phyloP scores from a whole-genome alignment of 2,888 invertebrate species.

The Gnatocerus cornutus region DNA sequence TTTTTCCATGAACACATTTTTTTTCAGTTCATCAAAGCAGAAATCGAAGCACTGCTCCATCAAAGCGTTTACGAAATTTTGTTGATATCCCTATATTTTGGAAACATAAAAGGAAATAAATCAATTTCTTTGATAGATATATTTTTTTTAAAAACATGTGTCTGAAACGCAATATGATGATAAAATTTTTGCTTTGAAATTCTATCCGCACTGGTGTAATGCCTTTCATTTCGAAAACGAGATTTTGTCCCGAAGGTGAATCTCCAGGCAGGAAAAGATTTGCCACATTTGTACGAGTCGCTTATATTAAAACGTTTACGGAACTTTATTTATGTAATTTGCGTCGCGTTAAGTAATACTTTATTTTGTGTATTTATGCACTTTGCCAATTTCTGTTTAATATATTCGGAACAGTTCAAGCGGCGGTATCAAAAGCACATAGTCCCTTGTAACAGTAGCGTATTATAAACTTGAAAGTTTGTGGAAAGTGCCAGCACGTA shows the following conservation, averaged over 20 bases:
- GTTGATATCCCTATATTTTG: conserved; percentile 11
- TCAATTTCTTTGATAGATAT: conserved; percentile 13
- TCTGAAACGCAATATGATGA: conserved; percentile 5
- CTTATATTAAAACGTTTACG: no score
- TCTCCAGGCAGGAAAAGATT: no score
- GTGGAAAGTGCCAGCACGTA: conserved; percentile 54
- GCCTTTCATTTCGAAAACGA: not conserved
- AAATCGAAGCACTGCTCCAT: not conserved
- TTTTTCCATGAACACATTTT: no score
- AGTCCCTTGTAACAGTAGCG: conserved; percentile 49
- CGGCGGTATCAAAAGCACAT: conserved; percentile 42
- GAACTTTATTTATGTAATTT: no score
- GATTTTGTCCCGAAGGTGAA: not conserved
- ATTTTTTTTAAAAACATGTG: conserved; percentile 2
- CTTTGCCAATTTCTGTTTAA: conserved; percentile 29
- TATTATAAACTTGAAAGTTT: conserved; percentile 54
- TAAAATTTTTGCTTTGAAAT: conserved; percentile 12
- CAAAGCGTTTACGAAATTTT: conserved; percentile 1
- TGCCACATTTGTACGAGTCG: not conserved
- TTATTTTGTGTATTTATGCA: conserved; percentile 28
- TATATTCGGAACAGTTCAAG: conserved; percentile 40
- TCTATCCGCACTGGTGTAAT: not conserved
- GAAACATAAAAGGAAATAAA: conserved; percentile 21
- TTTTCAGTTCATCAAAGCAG: not conserved
- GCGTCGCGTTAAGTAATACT: conserved; percentile 18